These are phyloP conservation scores for Drosophila punjabiensis DNA, from an alignment of 1,140 invertebrate species.

Conservation along the genomic window DNA sequence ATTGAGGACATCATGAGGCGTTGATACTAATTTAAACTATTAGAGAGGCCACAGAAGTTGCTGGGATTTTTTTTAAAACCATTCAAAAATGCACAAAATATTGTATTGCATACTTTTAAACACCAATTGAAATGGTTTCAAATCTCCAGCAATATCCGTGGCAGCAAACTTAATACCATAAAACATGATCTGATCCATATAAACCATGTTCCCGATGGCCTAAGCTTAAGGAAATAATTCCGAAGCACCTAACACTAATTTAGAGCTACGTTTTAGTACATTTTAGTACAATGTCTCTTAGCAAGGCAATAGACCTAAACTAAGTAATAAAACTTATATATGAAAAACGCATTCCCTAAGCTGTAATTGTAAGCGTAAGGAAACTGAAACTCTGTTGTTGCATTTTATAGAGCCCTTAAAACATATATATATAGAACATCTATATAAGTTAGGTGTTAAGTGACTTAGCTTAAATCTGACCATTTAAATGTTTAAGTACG, in stretches of 20 bases:
- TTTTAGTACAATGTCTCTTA: conserved; percentile 74
- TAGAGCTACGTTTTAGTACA: conserved; percentile 58
- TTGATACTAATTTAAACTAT: conserved; percentile 61
- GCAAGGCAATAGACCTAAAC: conserved; percentile 51
- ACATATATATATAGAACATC: not conserved
- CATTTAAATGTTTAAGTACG: conserved; percentile 28
- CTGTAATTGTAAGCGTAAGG: conserved; percentile 22
- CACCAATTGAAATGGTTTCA: not conserved
- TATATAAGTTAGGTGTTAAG: conserved; percentile 26
- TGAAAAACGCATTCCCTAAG: conserved; percentile 21
- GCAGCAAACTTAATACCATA: not conserved
- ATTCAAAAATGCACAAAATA: not conserved
- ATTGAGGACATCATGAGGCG: conserved; percentile 91
- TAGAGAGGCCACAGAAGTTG: not conserved
- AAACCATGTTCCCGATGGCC: conserved; percentile 11
- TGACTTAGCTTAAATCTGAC: conserved; percentile 28
- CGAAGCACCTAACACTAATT: conserved; percentile 9
- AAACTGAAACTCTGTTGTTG: conserved; percentile 46
- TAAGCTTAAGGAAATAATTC: not conserved
- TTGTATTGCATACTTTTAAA: not conserved
- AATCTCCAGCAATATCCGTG: not conserved
- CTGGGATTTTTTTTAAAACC: not conserved
- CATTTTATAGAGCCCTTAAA: conserved; percentile 44
- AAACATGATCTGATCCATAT: conserved; percentile 11
- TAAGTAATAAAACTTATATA: conserved; percentile 17